Conservation (phyloP, 2,888 invertebrate genomes). For the Pycnomerus fuliginosus region DNA sequence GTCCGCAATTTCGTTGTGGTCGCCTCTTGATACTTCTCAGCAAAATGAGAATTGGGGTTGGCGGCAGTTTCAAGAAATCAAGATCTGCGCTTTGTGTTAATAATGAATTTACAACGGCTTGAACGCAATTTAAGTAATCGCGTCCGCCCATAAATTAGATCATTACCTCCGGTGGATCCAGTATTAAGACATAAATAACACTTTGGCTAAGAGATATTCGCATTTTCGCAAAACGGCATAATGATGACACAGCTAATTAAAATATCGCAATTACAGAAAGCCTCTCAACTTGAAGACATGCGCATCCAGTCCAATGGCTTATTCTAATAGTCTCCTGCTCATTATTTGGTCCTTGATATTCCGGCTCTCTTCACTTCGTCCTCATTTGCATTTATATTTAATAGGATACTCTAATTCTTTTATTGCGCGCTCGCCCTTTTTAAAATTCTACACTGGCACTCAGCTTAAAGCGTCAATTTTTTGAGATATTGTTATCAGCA, state of each 20-base stretch:
- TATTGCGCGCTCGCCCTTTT: constrained; percentile 21
- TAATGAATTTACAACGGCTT: constrained; percentile 19
- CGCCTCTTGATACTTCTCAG: too few relatives aligned
- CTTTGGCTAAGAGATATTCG: constrained; percentile 9
- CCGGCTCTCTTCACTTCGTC: constrained; percentile 15
- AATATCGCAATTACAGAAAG: constrained; percentile 44
- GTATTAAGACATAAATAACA: constrained; percentile 24
- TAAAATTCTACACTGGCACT: constrained; percentile 15
- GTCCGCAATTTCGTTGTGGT: too few relatives aligned
- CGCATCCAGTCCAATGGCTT: constrained; percentile 11
- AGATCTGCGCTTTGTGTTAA: too few relatives aligned
- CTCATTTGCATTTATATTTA: constrained; percentile 31
- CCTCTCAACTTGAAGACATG: constrained; percentile 24
- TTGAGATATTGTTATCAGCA: constrained; percentile 8
- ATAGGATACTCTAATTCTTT: constrained; percentile 29
- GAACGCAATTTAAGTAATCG: constrained; percentile 19
- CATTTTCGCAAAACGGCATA: constrained; percentile 20
- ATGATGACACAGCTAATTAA: constrained; percentile 47
- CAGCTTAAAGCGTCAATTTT: constrained; percentile 18
- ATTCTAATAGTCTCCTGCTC: constrained; percentile 19
- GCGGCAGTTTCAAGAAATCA: too few relatives aligned
- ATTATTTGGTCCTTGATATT: constrained; percentile 25
- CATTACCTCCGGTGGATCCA: constrained; percentile 8
- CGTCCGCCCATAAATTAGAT: constrained; percentile 18
- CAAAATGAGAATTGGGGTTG: too few relatives aligned